phyloP scores from a whole-genome alignment of 2,888 invertebrate genomes.

The Callinectes sapidus region DNA sequence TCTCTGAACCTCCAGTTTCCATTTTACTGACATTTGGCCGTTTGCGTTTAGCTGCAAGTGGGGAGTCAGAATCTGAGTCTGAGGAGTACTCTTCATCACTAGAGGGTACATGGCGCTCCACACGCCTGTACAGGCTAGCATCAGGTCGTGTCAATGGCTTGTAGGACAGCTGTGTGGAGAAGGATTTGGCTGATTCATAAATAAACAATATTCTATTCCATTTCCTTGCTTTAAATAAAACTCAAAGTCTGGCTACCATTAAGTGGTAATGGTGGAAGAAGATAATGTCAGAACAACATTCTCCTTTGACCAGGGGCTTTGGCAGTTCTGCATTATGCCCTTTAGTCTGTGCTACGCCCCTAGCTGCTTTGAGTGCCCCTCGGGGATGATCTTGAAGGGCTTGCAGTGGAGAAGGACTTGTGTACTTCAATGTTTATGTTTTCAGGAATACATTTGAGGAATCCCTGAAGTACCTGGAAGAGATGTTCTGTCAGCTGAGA shows the following conservation, averaged over 20 bases:
- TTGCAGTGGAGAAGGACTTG: not conserved
- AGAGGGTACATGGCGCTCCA: slow-evolving; percentile 31
- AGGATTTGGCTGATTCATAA: not conserved
- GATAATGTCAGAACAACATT: too few species aligned
- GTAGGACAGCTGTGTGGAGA: slow-evolving; percentile 36
- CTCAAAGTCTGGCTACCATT: not conserved
- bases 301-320: too few species aligned
- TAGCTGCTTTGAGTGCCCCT: not conserved
- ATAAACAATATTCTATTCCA: not conserved
- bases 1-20: slow-evolving; percentile 35
- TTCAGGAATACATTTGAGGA: not conserved
- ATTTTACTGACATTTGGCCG: slow-evolving; percentile 42
- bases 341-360: not conserved
- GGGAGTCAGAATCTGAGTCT: slow-evolving; percentile 41
- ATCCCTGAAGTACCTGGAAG: not conserved
- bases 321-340: not conserved
- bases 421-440: not conserved
- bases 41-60: slow-evolving; percentile 35
- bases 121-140: slow-evolving; percentile 34
- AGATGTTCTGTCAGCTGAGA: slow-evolving; percentile 34
- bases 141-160: slow-evolving; percentile 42
- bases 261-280: slow-evolving; percentile 15
- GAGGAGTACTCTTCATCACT: slow-evolving; percentile 47
- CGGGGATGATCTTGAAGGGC: not conserved
- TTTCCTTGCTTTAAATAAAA: not conserved